Base-by-base conservation (phyloP, 2,113 vertebrate species). In the Forbesichthys agassizii region DNA sequence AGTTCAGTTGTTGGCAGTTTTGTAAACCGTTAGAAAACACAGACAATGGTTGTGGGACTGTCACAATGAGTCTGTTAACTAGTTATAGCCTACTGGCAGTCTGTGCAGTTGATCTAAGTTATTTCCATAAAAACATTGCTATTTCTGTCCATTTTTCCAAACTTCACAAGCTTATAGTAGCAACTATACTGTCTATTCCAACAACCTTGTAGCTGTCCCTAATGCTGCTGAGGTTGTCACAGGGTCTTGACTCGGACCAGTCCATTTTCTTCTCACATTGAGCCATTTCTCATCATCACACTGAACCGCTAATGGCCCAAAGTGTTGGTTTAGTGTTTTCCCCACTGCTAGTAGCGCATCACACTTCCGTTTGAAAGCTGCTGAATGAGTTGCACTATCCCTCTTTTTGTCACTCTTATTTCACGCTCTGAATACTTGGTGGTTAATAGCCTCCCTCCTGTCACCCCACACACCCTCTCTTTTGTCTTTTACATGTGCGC, bases 351-450 rank as follows among this genome's bases (percentile, higher is more conserved):
- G 86, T 78, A 81, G 79, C 74, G 52, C 85, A 79, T 89, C 80
- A 65, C 85, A 68, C 86, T 90, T 83, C 80, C 78, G 64, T 84
- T 54, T 84, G 84, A 86, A 88, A 91, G 83, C 85, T 64, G 79
- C 85, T 90, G 88, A 88, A 89, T 89, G 82, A 89, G 92, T 90
- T 79, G 70, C 82, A 78, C 84, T 80, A 82, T 86, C 68, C 77
- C 82, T 82, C 81, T 88, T 86, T 91, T 88, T 86, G 87, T 91
- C 89, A 91, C 83, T 91, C 83, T 91, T 90, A 91, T 93, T 93
- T 93, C 87, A 92, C 83, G 88, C 91, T 92, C 92, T 89, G 86
- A 90, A 92, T 91, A 91, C 82, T 91, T 86, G 81, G 88, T 89
- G 82, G 84, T 91, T 92, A 90, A 92, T 92, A 84, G 85, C 87